phyloP scores from a whole-genome alignment of 1,140 invertebrate species.

The Pachyrhynchus sulphureomaculatus region DNA sequence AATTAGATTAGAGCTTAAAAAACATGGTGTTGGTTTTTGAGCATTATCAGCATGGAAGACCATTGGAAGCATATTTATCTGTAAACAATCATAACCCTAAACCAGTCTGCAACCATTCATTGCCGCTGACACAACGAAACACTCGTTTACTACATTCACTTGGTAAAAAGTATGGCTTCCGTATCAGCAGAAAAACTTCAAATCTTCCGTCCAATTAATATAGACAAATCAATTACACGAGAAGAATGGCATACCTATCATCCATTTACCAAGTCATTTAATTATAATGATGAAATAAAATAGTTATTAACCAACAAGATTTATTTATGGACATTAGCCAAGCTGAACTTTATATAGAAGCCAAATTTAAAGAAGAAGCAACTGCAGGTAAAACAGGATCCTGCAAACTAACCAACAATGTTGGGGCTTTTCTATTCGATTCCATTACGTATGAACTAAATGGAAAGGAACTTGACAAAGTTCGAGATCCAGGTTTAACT shows the following conservation, averaged over 20 bases:
- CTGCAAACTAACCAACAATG: constrained; percentile 49
- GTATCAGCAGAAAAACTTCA: too few relatives aligned
- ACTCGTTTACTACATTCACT: too few relatives aligned
- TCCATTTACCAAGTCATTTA: constrained; percentile 27
- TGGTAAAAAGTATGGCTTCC: too few relatives aligned
- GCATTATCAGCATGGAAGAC: too few relatives aligned
- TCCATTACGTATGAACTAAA: constrained; percentile 54
- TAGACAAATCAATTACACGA: constrained; percentile 16
- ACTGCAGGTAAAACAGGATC: constrained; percentile 22
- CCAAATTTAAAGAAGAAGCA: constrained; percentile 27
- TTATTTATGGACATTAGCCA: constrained; percentile 31
- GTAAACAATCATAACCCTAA: too few relatives aligned
- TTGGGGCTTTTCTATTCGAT: constrained; percentile 50
- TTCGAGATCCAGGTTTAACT: constrained; percentile 49
- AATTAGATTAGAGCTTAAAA: too few relatives aligned
- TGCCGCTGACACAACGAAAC: too few relatives aligned
- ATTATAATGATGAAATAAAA: constrained; percentile 38
- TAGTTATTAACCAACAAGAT: constrained; percentile 36
- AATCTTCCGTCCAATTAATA: too few relatives aligned
- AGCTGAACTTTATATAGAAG: constrained; percentile 40
- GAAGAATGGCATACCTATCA: constrained; percentile 29
- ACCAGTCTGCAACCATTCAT: too few relatives aligned
- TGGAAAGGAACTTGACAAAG: constrained; percentile 51
- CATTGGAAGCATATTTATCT: too few relatives aligned
- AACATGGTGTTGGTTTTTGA: too few relatives aligned